A percentile compares a stretch with the other conserved stretches of the same genome.
phyloP scores from a whole-genome alignment of 2,888 invertebrate species.

The Aporophyla lueneburgensis region DNA sequence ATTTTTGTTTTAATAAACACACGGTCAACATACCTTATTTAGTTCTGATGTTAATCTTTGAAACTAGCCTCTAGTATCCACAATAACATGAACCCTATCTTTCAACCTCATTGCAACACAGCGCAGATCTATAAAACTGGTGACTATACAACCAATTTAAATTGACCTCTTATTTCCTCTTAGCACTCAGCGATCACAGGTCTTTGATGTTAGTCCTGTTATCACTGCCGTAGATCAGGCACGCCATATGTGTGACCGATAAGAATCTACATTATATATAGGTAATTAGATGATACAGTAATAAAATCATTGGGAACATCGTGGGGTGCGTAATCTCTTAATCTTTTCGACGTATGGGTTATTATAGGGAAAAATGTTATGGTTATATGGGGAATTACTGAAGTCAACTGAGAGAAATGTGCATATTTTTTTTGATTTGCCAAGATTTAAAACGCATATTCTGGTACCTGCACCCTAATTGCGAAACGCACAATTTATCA shows the following conservation, averaged over 20 bases:
- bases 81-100: neutral
- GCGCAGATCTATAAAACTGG: constrained; percentile 15
- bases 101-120: neutral
- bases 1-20: neutral
- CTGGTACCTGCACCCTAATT: too few species aligned
- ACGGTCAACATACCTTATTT: neutral
- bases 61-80: neutral
- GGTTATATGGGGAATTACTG: neutral
- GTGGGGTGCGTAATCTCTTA: constrained; percentile 73
- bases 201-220: constrained; percentile 60
- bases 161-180: constrained; percentile 1
- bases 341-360: constrained; percentile 69
- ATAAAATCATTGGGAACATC: constrained; percentile 85
- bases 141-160: constrained; percentile 1
- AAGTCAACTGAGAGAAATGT: neutral
- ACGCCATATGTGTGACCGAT: constrained; percentile 83
- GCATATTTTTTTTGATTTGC: neutral
- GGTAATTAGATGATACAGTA: constrained; percentile 88
- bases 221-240: constrained; percentile 77
- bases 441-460: too few species aligned
- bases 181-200: constrained; percentile 10
- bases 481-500: too few species aligned
- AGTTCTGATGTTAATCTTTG: neutral
- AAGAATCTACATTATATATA: constrained; percentile 78
- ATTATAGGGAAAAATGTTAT: constrained; percentile 46